These are phyloP conservation scores for Nymphalis urticae DNA, from an alignment of 2,888 invertebrate species.

Conservation along the genomic window DNA sequence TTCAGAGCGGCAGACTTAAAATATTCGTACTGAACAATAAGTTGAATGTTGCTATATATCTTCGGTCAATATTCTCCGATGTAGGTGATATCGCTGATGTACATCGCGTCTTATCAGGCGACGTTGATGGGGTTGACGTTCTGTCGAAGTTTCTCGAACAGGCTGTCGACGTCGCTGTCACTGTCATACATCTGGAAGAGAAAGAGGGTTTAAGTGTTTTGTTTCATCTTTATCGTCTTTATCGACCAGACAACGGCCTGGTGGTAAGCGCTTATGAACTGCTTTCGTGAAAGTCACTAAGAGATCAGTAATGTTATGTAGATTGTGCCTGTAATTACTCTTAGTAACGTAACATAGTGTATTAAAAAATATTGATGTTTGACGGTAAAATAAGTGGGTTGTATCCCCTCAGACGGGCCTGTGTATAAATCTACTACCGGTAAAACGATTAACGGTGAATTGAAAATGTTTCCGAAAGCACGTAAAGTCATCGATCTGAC, in stretches of 20 bases:
- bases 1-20: conserved; percentile 1
- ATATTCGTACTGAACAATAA: not conserved
- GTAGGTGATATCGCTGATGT: not conserved
- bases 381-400: too few relatives aligned
- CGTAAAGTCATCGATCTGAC: too few relatives aligned
- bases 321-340: too few relatives aligned
- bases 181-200: conserved; percentile 36
- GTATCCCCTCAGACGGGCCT: too few relatives aligned
- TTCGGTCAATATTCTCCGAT: not conserved
- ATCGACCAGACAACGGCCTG: not conserved
- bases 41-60: not conserved
- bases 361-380: too few relatives aligned
- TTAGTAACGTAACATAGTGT: too few relatives aligned
- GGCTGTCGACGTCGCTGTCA: conserved; percentile 59
- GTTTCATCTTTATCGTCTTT: not conserved
- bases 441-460: too few relatives aligned
- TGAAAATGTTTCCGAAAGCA: too few relatives aligned
- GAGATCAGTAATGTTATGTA: too few relatives aligned
- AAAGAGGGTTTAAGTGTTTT: not conserved
- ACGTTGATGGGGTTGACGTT: conserved; percentile 55
- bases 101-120: conserved; percentile 47
- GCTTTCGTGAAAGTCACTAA: too few relatives aligned
- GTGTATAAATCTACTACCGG: too few relatives aligned
- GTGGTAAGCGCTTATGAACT: not conserved
- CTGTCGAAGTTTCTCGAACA: conserved; percentile 58